Conservation (phyloP, 2,888 invertebrate genomes). For the Agonum fuliginosum region DNA sequence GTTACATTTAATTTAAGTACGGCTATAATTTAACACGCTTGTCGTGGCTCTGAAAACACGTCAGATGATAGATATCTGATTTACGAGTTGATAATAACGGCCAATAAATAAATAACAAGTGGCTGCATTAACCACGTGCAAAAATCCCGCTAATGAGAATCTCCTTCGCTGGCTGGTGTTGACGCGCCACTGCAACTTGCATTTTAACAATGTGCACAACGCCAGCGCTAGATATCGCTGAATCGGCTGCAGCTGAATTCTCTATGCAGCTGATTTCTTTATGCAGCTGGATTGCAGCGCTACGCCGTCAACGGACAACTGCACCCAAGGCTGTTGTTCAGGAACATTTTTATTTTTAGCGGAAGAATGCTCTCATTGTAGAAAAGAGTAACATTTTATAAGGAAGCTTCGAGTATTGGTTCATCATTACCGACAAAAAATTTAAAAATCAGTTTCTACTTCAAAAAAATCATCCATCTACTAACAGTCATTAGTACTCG, state of each 20-base stretch:
- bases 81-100: conserved; percentile 54
- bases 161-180: conserved; percentile 42
- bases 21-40: conserved; percentile 51
- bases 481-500: too few species aligned
- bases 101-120: conserved; percentile 58
- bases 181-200: conserved; percentile 3
- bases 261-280: background rate
- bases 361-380: too few species aligned
- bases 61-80: conserved; percentile 57
- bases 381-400: too few species aligned
- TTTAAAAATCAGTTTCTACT: too few species aligned
- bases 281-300: too few species aligned
- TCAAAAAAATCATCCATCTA: too few species aligned
- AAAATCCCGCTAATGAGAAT: conserved; percentile 54
- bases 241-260: background rate
- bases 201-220: conserved; percentile 20
- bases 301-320: too few species aligned
- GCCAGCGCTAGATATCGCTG: background rate
- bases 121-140: conserved; percentile 42
- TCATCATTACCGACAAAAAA: too few species aligned
- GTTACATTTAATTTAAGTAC: conserved; percentile 24
- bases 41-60: conserved; percentile 46
- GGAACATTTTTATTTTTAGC: too few species aligned
- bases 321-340: too few species aligned
- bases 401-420: too few species aligned